These are phyloP conservation scores for Gavia stellata DNA, from an alignment of 2,113 vertebrate genomes.

Conservation along the genomic window DNA sequence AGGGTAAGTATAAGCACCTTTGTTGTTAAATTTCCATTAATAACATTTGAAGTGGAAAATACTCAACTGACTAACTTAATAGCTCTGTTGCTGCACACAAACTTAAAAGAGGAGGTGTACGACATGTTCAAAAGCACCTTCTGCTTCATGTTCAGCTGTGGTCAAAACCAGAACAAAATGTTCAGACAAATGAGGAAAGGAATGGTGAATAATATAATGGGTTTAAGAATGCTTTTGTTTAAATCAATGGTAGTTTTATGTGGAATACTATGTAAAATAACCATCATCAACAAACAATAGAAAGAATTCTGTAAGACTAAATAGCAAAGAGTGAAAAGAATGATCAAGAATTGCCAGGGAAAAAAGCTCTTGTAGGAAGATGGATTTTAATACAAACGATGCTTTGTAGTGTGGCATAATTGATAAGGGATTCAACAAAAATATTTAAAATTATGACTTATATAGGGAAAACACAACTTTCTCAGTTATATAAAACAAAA, in stretches of 20 bases:
- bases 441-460: neutral
- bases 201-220: neutral
- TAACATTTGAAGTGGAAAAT: neutral
- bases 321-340: neutral
- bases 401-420: neutral
- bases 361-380: neutral
- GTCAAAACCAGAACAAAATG: neutral
- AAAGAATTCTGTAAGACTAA: neutral
- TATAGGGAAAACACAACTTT: neutral
- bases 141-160: neutral
- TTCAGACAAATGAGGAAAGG: neutral
- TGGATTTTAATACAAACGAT: neutral
- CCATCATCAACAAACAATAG: neutral
- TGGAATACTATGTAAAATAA: neutral
- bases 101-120: neutral
- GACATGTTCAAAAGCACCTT: neutral
- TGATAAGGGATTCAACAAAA: neutral
- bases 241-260: neutral
- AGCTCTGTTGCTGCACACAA: neutral
- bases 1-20: neutral
- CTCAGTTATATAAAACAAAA: neutral
- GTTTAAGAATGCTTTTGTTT: neutral
- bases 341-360: neutral
- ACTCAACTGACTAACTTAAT: neutral
- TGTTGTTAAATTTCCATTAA: neutral